Percentiles rank a stretch among this genome's conserved stretches.
Conservation (phyloP, 1,140 invertebrate species). For the Cataglyphis hispanica region DNA sequence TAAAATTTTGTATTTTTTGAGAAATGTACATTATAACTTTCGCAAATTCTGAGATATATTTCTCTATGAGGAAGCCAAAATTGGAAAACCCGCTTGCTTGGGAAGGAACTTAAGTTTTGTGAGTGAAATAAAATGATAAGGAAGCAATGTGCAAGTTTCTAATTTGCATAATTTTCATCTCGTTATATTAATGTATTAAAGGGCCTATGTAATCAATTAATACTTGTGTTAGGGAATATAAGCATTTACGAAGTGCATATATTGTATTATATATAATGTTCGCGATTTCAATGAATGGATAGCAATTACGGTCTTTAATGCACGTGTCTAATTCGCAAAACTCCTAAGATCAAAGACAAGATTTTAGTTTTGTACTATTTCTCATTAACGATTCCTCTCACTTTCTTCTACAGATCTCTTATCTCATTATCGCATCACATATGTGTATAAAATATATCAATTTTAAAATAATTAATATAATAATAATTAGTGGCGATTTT, state of each 20-base stretch:
- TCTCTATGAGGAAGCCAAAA: no score
- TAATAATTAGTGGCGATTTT: not conserved
- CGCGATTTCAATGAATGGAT: not conserved
- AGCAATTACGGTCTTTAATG: not conserved
- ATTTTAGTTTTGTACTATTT: not conserved
- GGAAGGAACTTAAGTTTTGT: no score
- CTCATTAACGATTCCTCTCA: not conserved
- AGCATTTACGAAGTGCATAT: not conserved
- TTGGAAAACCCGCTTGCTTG: no score
- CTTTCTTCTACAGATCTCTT: conserved; percentile 70
- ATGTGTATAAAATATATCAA: conserved; percentile 80
- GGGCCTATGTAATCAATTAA: not conserved
- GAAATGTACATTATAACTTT: no score
- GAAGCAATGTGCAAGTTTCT: no score
- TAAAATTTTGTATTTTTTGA: no score
- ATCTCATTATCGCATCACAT: conserved; percentile 80
- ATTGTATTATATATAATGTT: no score
- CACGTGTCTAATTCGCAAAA: not conserved
- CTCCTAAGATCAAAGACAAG: not conserved
- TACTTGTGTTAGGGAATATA: not conserved
- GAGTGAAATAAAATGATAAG: no score
- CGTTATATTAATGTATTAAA: no score
- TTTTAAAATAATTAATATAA: conserved; percentile 44
- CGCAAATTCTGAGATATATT: no score
- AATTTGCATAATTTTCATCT: no score